Evolutionary conservation across 2,888 invertebrate genomes (phyloP), one percentile per base, ranked within the genome.

Genomic region (Scotopteryx bipunctaria): DNA sequence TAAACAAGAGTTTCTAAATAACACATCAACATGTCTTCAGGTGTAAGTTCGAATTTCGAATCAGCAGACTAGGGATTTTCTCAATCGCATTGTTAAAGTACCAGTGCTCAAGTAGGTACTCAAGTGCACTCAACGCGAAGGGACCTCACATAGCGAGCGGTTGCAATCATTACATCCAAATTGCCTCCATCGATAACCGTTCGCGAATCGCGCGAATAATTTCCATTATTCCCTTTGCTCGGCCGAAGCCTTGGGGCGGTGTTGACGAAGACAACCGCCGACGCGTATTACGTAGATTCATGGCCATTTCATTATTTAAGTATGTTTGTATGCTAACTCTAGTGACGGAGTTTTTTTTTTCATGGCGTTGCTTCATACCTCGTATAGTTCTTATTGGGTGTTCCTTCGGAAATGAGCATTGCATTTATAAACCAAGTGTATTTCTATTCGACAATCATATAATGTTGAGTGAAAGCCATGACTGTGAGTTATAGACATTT

Each of bases 111-210:
- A 27, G 27, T 11, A 4, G 27, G n/a, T n/a, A n/a, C n/a, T 27
- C 9, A 27, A 40, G 47, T 41, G 43, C 40, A 38, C 29, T 33
- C 25, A 16, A 32, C 23, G 14, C 37, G 5, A 33, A 29, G 25
- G 36, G 48, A 52, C 51, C 47, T 48, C 51, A 48, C 57, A 50
- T 50, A 17, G 45, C 29, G 21, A 40, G 43, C 27, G 46, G 46
- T 44, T 50, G 52, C 57, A 53, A 59, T 62, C 50, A 59, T 64
- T 60, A 60, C 54, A 50, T 33, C 68, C 73, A 80, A 83, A 84
- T 81, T 83, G 81, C 76, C 75, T 75, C 72, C 74, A 78, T 81
- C 81, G 77, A 80, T 81, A 79, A 73, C 69, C 69, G 75, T 67
- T 74, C 68, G 73, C 78, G 72, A 71, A 76, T 81, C 76, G 81